Evolutionary conservation across 2,113 vertebrate genomes (phyloP), one percentile per base, ranked within the genome.

Genomic region (Eurystomus gularis): DNA sequence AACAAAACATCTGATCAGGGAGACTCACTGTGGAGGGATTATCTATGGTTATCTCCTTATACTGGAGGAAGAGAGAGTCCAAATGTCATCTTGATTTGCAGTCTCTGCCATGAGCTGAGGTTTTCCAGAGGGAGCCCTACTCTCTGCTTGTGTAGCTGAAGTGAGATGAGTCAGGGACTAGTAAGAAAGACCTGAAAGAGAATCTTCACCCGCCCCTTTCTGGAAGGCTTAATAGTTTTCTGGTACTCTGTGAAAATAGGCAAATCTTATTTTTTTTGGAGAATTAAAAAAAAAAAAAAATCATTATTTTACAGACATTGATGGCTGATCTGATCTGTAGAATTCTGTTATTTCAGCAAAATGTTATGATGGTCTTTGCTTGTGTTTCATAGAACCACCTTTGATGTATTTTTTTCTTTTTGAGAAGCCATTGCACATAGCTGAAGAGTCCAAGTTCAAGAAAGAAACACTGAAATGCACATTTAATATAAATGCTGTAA

Each of bases 161-260:
- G n/a, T 25, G 14, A 19, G 10, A 35, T 39, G 33, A 82, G 11
- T 16, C 57, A 28, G 7, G 31, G 23, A 17, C 37, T 70, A 11
- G 12, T 66, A 37, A 42, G 25, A 55, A 25, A 77, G 7, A 72
- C 25, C 10, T 3, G 1, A 46, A 68, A 68, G 23, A 51, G 23
- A 64, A 20, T 42, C 9, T 57, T 76, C 18, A 9, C 2, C 1
- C 14, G 13, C 24, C 4, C 1, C 6, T 85, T 68, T 85, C 13
- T 48, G 46, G 35, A 21, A n/a, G 17, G 18, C 31, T 77, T 75
- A 65, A 4, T 49, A 33, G 21, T 77, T 7, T 44, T 52, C 35
- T 89, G 10, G 3, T 78, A 51, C 11, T 40, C 28, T 0, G 0
- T 44, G 37, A 55, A 82, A 92, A 58, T 23, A 62, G 1, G 8